These are phyloP conservation scores for Plebejus anna DNA, from an alignment of 2,888 invertebrate species.

Conservation along the genomic window DNA sequence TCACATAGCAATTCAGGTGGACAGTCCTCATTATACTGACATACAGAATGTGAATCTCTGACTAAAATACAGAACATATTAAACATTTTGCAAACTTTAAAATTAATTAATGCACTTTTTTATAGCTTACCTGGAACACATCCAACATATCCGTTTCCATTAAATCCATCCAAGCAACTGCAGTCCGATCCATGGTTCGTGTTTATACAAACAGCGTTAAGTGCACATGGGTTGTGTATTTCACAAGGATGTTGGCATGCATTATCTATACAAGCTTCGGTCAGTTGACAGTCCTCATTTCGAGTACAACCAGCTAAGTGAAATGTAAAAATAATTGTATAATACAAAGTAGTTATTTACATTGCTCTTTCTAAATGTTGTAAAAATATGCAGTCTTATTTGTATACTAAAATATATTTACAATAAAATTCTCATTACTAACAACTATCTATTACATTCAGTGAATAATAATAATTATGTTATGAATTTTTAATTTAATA, in stretches of 20 bases:
- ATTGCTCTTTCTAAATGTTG: neutral
- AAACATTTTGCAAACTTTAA: slow-evolving; percentile 22
- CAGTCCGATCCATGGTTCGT: slow-evolving; percentile 93
- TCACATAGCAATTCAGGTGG: slow-evolving; percentile 92
- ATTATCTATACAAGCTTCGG: slow-evolving; percentile 91
- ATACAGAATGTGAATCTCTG: slow-evolving; percentile 73
- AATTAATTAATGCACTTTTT: neutral
- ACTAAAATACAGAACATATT: slow-evolving; percentile 50
- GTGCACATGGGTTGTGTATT: slow-evolving; percentile 90
- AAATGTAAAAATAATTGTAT: slow-evolving; percentile 55
- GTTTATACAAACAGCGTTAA: slow-evolving; percentile 92
- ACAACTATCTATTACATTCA: neutral
- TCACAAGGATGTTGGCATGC: slow-evolving; percentile 93
- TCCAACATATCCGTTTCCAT: slow-evolving; percentile 91
- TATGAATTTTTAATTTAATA: no score
- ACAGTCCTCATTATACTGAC: slow-evolving; percentile 95
- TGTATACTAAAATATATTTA: neutral
- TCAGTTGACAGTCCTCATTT: slow-evolving; percentile 91
- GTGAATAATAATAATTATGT: no score
- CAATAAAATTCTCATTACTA: neutral
- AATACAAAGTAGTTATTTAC: slow-evolving; percentile 38
- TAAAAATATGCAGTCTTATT: neutral
- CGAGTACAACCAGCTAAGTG: slow-evolving; percentile 90
- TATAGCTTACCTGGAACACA: slow-evolving; percentile 85
- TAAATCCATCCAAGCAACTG: slow-evolving; percentile 90